Evolutionary conservation across 2,888 invertebrate species (phyloP), one percentile per base, ranked within the genome.

Genomic region (Coenonympha glycerion): DNA sequence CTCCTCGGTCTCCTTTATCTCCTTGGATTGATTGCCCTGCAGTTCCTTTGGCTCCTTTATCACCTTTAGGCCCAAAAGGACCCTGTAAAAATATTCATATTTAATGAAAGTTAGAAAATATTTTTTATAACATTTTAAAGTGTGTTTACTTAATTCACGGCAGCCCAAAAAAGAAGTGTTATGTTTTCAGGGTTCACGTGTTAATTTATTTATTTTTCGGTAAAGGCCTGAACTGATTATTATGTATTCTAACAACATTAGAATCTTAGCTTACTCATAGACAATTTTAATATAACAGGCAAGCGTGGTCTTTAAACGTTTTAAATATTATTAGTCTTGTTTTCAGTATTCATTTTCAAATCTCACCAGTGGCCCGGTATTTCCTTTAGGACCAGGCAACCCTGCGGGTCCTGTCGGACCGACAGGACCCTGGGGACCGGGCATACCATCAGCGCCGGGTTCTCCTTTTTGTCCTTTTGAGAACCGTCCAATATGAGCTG

Each of bases 381-480:
- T 89, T 56, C 93, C 94, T 68, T 89, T 90, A 1, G 79, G 69
- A 45, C 94, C 93, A 22, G 72, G 58, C 15, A 80, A 68, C 8
- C 93, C 93, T 3, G 73, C 62, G n/a, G 81, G 86, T 26, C 93
- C 93, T 33, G 85, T 65, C 1, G 88, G 88, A 2, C 93, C 93
- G 3, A 90, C 89, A 30, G 88, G 79, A 9, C 94, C 94, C 6
- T 88, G 81, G 6, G 82, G 78, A 33, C 94, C 94, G 61, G 87
- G 87, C 41, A 90, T 89, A 34, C 97, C 97, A 64, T 92, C 91
- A 30, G 89, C 77, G 41, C 96, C 94, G 3, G 92, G 92, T 74
- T 95, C 95, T 70, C 96, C 96, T 68, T 96, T 95, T 71, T 94
- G 92, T 28, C 96, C 96, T 73, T 93, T 93, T 0, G 90, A 87